Evolutionary conservation across 2,113 vertebrate genomes (phyloP), one percentile per base, ranked within the genome.

Genomic region (Spea bombifrons): DNA sequence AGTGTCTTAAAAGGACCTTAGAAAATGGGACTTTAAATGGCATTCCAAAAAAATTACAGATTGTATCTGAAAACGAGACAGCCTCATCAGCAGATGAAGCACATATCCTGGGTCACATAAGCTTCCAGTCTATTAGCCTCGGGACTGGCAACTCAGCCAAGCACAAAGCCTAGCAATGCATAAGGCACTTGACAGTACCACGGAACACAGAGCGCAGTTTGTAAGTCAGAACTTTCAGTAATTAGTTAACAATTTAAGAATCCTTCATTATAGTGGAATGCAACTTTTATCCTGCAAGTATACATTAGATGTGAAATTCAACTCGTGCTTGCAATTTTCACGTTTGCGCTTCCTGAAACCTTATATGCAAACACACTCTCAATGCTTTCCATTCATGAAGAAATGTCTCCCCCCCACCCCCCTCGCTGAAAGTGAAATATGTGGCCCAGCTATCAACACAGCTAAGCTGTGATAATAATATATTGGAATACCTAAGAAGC

Each of bases 271-370:
- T 46, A 67, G 64, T 66, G 78, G 77, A 80, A 80, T 73, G 69
- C 16, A 73, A 55, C 70, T 74, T 46, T 74, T 71, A 80, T 80
- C 78, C 78, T 80, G 71, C 72, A 61, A 59, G 50, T 80, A 74
- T 49, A 67, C 61, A 50, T 61, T 59, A 68, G 77, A 80, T 80
- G 77, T 73, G 78, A 80, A 80, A 80, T 74, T 80, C 71, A 74
- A 47, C 78, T 80, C 71, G 59, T 80, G 68, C 65, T 73, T 74
- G 78, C 69, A 73, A 68, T 68, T 80, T 80, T 80, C 78, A 61
- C 71, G 66, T 50, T 68, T 59, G 52, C 64, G 70, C 71, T 50
- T 80, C 78, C 78, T 74, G 53, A 59, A 74, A 74, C 16, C 67
- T 43, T 50, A 80, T 71, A 80, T 30, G 78, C 61, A 61, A 71